Base-by-base conservation (phyloP, 1,140 invertebrate genomes). In the Neodiprion fabricii region DNA sequence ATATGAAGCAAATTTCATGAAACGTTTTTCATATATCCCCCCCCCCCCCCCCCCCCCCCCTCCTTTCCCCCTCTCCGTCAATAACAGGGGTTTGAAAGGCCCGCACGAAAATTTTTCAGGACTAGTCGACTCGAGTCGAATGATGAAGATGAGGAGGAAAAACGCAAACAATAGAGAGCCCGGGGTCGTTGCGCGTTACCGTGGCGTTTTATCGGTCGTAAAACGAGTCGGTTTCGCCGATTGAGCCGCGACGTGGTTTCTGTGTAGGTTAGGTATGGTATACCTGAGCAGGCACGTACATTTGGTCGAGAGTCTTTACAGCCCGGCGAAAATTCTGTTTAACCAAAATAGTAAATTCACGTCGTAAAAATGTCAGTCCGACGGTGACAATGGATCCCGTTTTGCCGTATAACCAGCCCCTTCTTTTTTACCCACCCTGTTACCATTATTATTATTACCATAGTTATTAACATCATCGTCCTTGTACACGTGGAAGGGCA, bases 131-230 rank as follows among this genome's bases (percentile, higher is more conserved):
- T 61, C 11, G 53, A 21, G 17, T 61, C 11, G n/a, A 61, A 17
- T 61, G 53, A 61, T 61, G n/a, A 61, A 61, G 53, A 61, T 40
- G 28, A 1, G 28, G 53, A 61, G 53, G 7, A 61, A 17, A 17
- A 61, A 61, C 11, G 11, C 53, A 61, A 61, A 61, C 53, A 61
- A 61, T 61, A 61, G 53, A 61, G 11, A 61, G 53, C 53, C 53
- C 53, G 53, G 28, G 53, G n/a, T 61, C 53, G 53, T 9, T 5
- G 53, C 4, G 53, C 53, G 11, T 14, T 11, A 61, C 11, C 53
- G 53, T 61, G 53, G 53, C 53, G 11, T 61, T 61, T 61, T 61
- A 61, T 61, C 53, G 53, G 53, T 61, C 53, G 53, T 61, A 61
- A 61, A 61, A 61, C 53, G 53, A 61, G 53, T 61, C 53, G 11